Percentiles rank a stretch among this genome's conserved stretches.
phyloP scores from a whole-genome alignment of 2,888 invertebrate genomes.

The Fragum fragum region DNA sequence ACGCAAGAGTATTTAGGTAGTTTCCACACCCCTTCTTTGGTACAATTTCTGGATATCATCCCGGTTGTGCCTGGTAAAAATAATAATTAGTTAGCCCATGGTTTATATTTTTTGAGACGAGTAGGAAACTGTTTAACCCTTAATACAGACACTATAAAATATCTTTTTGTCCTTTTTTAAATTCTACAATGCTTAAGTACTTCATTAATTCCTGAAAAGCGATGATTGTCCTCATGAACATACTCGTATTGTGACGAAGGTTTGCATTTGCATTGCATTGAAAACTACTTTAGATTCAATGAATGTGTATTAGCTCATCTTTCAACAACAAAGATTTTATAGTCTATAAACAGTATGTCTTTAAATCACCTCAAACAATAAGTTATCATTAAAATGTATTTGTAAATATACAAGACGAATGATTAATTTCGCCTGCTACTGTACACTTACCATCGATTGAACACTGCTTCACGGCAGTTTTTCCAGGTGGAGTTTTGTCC shows the following conservation, averaged over 20 bases:
- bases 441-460: too few species aligned
- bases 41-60: conserved; percentile 1
- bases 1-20: conserved; percentile 6
- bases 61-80: not conserved
- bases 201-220: not conserved
- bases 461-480: not conserved
- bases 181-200: not conserved
- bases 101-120: too few species aligned
- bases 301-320: too few species aligned
- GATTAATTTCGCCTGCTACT: too few species aligned
- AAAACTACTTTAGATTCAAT: too few species aligned
- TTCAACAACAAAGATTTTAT: too few species aligned
- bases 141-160: not conserved
- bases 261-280: too few species aligned
- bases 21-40: conserved; percentile 2
- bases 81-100: not conserved
- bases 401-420: too few species aligned
- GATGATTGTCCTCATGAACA: not conserved
- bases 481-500: not conserved
- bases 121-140: not conserved
- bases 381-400: too few species aligned
- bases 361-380: too few species aligned
- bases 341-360: too few species aligned
- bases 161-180: not conserved
- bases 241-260: not conserved